phyloP scores from a whole-genome alignment of 1,140 invertebrate genomes.

The Caerostris darwini region DNA sequence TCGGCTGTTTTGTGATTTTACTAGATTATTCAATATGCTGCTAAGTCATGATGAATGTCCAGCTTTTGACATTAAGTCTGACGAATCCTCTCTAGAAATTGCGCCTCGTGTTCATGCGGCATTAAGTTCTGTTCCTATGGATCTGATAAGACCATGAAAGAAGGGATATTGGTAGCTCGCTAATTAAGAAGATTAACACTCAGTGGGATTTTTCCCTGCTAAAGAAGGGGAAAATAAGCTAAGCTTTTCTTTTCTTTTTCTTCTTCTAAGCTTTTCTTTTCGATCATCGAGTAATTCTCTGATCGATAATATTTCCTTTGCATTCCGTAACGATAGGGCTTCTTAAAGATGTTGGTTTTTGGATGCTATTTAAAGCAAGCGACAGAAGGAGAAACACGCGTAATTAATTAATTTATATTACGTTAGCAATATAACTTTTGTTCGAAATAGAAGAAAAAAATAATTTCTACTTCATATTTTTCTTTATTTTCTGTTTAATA shows the following conservation, averaged over 20 bases:
- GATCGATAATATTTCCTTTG: conserved; percentile 43
- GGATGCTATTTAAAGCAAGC: not conserved
- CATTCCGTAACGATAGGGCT: not conserved
- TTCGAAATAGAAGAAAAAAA: too few relatives aligned
- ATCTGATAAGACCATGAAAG: conserved; percentile 52
- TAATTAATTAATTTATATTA: not conserved
- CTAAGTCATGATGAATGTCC: conserved; percentile 56
- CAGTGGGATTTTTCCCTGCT: conserved; percentile 11
- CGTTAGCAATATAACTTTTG: too few relatives aligned
- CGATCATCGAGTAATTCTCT: not conserved
- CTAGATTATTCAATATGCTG: conserved; percentile 65
- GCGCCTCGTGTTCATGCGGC: not conserved
- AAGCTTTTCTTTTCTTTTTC: not conserved
- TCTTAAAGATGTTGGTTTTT: not conserved
- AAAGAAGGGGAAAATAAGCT: conserved; percentile 6
- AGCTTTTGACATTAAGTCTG: conserved; percentile 64
- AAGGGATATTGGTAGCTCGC: conserved; percentile 52
- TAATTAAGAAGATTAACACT: conserved; percentile 73
- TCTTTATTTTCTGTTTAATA: too few relatives aligned
- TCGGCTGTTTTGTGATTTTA: conserved; percentile 66
- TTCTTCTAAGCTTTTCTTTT: conserved; percentile 13
- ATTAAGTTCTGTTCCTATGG: conserved; percentile 60
- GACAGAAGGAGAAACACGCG: not conserved
- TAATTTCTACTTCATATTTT: too few relatives aligned
- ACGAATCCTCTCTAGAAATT: conserved; percentile 42